Conservation (phyloP, 2,113 vertebrate genomes). For the Bucco capensis region DNA sequence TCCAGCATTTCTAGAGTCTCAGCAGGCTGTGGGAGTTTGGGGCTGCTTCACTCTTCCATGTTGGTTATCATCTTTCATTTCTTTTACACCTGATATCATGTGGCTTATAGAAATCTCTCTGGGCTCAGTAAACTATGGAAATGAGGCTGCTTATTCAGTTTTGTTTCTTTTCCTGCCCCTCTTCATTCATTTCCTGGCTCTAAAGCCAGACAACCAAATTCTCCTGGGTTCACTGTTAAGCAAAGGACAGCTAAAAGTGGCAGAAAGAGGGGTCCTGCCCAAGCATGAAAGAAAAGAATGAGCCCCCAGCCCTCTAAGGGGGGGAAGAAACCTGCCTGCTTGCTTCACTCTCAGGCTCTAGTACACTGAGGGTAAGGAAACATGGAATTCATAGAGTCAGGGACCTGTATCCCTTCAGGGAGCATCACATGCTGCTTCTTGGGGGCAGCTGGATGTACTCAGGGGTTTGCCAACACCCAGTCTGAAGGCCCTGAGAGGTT, state of each 20-base stretch:
- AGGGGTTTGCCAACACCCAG: not conserved
- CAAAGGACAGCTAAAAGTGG: not conserved
- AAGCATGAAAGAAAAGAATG: not conserved
- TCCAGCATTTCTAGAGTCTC: not conserved
- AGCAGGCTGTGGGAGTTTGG: not conserved
- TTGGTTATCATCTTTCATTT: not conserved
- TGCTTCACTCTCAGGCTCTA: not conserved
- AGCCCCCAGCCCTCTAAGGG: not conserved
- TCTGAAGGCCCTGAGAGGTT: not conserved
- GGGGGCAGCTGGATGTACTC: not conserved
- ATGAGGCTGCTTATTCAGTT: not conserved
- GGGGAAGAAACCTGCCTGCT: not conserved
- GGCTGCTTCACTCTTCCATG: not conserved
- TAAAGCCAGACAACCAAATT: not conserved
- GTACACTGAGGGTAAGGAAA: not conserved
- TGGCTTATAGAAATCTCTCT: not conserved
- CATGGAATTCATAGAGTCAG: not conserved
- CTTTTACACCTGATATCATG: constrained; percentile 8
- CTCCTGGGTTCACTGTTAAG: not conserved
- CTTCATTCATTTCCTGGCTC: not conserved
- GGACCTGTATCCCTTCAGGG: not conserved
- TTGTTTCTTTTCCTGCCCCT: not conserved
- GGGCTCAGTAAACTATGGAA: not conserved
- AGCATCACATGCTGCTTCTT: not conserved
- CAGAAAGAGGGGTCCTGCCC: not conserved